A percentile compares a stretch with the other conserved stretches of the same genome.
These are phyloP conservation scores for Zaprionus taronus DNA, from an alignment of 1,140 invertebrate species.

Conservation along the genomic window DNA sequence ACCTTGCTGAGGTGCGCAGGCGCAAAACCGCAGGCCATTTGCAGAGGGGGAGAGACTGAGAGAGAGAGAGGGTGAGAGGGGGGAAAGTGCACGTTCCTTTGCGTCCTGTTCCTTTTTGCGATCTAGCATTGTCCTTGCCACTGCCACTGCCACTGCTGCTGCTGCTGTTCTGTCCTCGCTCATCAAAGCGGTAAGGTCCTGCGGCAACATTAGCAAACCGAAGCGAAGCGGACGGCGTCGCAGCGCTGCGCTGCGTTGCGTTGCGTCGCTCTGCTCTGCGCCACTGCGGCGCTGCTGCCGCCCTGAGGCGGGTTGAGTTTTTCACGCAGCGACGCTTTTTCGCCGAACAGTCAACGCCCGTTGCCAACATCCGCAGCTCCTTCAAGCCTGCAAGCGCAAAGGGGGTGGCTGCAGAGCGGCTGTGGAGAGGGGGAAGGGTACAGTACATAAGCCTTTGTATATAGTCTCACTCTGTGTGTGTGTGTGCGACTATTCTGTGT, in stretches of 20 bases:
- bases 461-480: slow-evolving; percentile 38
- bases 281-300: slow-evolving; percentile 29
- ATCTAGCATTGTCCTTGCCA: slow-evolving; percentile 59
- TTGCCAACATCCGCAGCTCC: slow-evolving; percentile 69
- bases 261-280: slow-evolving; percentile 9
- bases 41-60: neutral
- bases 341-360: slow-evolving; percentile 53
- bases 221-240: slow-evolving; percentile 63
- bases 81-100: slow-evolving; percentile 10
- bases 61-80: neutral
- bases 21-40: slow-evolving; percentile 68
- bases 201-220: slow-evolving; percentile 77
- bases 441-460: slow-evolving; percentile 70
- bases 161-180: slow-evolving; percentile 47
- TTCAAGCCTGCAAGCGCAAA: slow-evolving; percentile 55
- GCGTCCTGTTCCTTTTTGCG: slow-evolving; percentile 54
- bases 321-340: slow-evolving; percentile 81
- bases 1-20: slow-evolving; percentile 54
- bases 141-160: slow-evolving; percentile 16
- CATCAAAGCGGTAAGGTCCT: slow-evolving; percentile 79
- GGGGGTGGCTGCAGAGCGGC: slow-evolving; percentile 1
- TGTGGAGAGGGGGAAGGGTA: slow-evolving; percentile 8
- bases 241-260: neutral
- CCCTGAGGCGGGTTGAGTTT: slow-evolving; percentile 50
- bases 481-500: slow-evolving; percentile 37